Conservation (phyloP, 2,888 invertebrate genomes). For the Tiliacea citrago region DNA sequence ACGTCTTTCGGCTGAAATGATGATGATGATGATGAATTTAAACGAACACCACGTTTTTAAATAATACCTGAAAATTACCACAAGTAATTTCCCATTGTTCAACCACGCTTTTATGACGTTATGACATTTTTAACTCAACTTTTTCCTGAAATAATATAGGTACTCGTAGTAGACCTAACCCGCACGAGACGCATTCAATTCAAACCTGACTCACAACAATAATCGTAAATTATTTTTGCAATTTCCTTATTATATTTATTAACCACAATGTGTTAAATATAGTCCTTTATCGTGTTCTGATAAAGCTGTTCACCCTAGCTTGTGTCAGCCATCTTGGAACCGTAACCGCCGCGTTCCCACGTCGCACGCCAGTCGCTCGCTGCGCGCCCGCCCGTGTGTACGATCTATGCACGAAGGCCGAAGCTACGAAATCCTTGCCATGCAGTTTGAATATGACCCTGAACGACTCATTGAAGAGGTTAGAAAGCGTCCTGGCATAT, state of each 20-base stretch:
- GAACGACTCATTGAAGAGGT: conserved; percentile 85
- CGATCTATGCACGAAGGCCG: conserved; percentile 56
- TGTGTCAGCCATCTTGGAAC: conserved; percentile 81
- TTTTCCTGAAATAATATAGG: not conserved
- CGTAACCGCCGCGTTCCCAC: conserved; percentile 82
- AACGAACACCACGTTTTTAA: not conserved
- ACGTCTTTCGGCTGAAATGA: no score
- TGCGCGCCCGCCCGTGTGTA: conserved; percentile 81
- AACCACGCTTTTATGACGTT: not conserved
- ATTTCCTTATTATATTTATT: conserved; percentile 28
- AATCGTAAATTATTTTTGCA: not conserved
- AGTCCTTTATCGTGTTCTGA: conserved; percentile 53
- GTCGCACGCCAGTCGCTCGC: conserved; percentile 84
- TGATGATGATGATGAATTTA: no score
- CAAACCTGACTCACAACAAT: conserved; percentile 1
- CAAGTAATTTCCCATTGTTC: not conserved
- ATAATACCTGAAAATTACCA: not conserved
- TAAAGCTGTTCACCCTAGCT: conserved; percentile 73
- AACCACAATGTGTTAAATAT: conserved; percentile 40
- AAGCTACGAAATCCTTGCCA: conserved; percentile 51
- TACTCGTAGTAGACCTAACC: not conserved
- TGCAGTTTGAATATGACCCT: conserved; percentile 88
- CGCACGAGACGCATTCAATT: conserved; percentile 3
- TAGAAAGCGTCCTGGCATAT: conserved; percentile 84
- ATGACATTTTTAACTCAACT: not conserved